Percentiles rank a stretch among this genome's conserved stretches.
Evolutionary conservation across 2,797 vertebrate genomes (phyloP).

Genomic region (Karalla daura): DNA sequence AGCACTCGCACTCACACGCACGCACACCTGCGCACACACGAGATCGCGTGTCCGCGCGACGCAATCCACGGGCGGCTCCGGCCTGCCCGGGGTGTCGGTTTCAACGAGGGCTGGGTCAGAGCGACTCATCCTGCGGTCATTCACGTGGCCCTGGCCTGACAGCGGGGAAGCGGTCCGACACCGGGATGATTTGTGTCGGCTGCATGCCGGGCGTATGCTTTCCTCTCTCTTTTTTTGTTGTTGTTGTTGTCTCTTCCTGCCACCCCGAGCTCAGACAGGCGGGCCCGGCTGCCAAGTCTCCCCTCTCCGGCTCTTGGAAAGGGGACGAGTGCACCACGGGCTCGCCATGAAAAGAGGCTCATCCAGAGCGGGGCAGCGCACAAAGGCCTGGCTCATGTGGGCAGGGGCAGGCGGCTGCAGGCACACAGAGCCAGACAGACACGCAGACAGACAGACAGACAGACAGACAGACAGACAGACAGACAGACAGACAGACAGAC

Average conservation of each 20-base stretch:
- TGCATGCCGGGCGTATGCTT: neutral
- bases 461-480: slow-evolving; percentile 40
- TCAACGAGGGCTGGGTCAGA: neutral
- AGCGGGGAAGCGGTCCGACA: no score
- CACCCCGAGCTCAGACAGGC: slow-evolving; percentile 8
- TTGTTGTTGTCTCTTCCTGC: no score
- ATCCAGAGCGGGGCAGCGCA: slow-evolving; percentile 59
- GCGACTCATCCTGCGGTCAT: slow-evolving; percentile 13
- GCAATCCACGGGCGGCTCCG: slow-evolving; percentile 2
- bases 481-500: slow-evolving; percentile 58
- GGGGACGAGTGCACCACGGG: slow-evolving; percentile 35
- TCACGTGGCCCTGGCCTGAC: slow-evolving; percentile 2
- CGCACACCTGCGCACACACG: slow-evolving; percentile 35
- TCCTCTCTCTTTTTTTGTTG: no score
- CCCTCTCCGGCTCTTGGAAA: slow-evolving; percentile 40
- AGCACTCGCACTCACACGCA: slow-evolving; percentile 5
- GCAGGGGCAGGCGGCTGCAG: slow-evolving; percentile 64
- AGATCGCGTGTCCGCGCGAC: neutral
- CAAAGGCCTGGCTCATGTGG: slow-evolving; percentile 76
- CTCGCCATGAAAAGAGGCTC: slow-evolving; percentile 60
- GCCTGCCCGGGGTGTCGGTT: neutral
- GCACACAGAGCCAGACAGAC: slow-evolving; percentile 73
- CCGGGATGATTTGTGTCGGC: no score
- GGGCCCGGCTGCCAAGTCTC: slow-evolving; percentile 15
- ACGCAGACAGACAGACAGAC: slow-evolving; percentile 59